Evolutionary conservation across 2,888 invertebrate species (phyloP).

Genomic region (Bimastos eiseni): DNA sequence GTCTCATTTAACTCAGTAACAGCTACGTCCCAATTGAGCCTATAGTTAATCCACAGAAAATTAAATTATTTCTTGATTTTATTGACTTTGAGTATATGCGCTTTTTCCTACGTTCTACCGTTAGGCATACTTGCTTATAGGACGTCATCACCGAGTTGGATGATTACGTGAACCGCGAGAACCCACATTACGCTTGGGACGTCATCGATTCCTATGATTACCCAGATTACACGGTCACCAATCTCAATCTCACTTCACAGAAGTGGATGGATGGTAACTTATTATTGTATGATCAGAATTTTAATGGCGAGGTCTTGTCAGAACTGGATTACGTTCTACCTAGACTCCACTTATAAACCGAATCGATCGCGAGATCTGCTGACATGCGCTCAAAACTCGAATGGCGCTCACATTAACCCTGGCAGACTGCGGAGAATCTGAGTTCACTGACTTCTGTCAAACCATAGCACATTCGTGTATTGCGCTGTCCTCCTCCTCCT

Average conservation of each 20-base stretch:
- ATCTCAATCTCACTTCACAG: conserved; percentile 33
- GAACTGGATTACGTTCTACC: background rate
- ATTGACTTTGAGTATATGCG: no score
- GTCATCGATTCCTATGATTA: conserved; percentile 1
- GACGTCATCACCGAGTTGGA: conserved; percentile 30
- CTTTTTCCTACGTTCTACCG: no score
- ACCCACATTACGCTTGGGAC: conserved; percentile 7
- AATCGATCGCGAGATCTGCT: background rate
- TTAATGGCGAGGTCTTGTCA: background rate
- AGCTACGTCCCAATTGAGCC: no score
- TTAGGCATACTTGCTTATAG: background rate
- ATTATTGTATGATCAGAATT: background rate
- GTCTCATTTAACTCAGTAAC: no score
- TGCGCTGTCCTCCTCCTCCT: no score
- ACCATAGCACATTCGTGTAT: no score
- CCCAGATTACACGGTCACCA: conserved; percentile 19
- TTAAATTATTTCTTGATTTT: no score
- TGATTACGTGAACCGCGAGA: conserved; percentile 32
- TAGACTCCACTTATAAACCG: background rate
- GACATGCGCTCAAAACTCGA: background rate
- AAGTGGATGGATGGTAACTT: conserved; percentile 31
- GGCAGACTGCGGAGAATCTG: background rate
- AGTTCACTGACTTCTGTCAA: background rate
- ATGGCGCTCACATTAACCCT: background rate
- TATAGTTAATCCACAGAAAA: no score